A percentile compares a stretch with the other conserved stretches of the same genome.
These are phyloP conservation scores for Neofelis nebulosa DNA, from an alignment of 2,113 vertebrate genomes.

Conservation along the genomic window DNA sequence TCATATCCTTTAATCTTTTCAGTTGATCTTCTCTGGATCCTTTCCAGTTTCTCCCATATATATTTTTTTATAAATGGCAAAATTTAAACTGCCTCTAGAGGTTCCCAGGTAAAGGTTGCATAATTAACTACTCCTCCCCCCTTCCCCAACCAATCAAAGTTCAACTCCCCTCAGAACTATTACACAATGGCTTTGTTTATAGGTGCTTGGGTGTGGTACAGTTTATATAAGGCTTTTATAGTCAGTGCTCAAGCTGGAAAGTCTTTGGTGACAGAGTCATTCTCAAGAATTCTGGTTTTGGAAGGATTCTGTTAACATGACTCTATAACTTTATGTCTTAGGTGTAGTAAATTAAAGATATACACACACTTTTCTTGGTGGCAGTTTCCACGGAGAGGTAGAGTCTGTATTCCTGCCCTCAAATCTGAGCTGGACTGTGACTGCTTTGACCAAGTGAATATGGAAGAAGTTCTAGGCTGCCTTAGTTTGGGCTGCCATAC, in stretches of 20 bases:
- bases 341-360: not conserved
- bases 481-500: not conserved
- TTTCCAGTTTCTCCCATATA: conserved; percentile 14
- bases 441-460: not conserved
- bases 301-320: not conserved
- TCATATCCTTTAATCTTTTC: conserved; percentile 50
- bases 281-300: conserved; percentile 14
- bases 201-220: not conserved
- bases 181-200: not conserved
- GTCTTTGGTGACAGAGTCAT: not conserved
- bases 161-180: not conserved
- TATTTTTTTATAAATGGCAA: not conserved
- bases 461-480: not conserved
- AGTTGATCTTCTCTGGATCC: conserved; percentile 16
- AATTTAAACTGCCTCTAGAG: conserved; percentile 9
- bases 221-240: not conserved
- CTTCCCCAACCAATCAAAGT: not conserved
- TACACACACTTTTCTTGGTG: not conserved
- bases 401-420: not conserved
- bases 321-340: not conserved
- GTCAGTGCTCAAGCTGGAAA: not conserved
- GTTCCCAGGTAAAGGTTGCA: conserved; percentile 6
- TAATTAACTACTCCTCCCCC: not conserved
- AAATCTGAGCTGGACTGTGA: not conserved
- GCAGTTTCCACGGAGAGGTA: not conserved